Percentiles rank a stretch among this genome's conserved stretches.
phyloP scores from a whole-genome alignment of 2,113 vertebrate genomes.

The Varanus salvator region DNA sequence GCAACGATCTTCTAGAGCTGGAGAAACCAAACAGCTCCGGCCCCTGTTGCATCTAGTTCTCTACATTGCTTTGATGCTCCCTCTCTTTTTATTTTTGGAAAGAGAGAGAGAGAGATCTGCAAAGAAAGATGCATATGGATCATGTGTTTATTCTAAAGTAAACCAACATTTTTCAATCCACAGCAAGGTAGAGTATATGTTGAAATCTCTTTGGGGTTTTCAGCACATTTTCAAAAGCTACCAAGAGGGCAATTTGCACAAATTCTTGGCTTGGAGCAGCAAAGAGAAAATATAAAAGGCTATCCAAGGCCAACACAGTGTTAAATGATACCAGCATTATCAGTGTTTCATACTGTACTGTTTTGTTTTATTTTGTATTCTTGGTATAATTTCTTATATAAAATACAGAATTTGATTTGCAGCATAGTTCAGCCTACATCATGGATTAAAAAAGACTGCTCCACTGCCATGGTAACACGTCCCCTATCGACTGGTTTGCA shows the following conservation, averaged over 20 bases:
- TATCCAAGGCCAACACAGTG: background rate
- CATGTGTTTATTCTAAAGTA: background rate
- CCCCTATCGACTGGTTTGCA: background rate
- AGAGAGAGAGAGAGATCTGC: background rate
- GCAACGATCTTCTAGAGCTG: conserved; percentile 75
- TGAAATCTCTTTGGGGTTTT: background rate
- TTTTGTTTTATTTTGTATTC: background rate
- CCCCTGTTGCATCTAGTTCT: conserved; percentile 34
- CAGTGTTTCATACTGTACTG: background rate
- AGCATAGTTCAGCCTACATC: background rate
- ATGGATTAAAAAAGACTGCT: background rate
- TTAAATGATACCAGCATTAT: background rate
- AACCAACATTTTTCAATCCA: background rate
- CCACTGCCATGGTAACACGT: background rate
- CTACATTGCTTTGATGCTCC: background rate
- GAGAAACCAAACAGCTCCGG: conserved; percentile 66
- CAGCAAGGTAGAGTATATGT: background rate
- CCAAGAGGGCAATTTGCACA: background rate
- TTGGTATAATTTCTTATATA: background rate
- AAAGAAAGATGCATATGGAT: background rate
- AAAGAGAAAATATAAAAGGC: background rate
- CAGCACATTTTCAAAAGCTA: background rate
- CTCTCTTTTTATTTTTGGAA: background rate
- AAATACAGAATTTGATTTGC: background rate
- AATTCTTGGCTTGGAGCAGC: background rate